Base-by-base conservation (phyloP, 2,113 vertebrate species). In the Microtus pennsylvanicus region DNA sequence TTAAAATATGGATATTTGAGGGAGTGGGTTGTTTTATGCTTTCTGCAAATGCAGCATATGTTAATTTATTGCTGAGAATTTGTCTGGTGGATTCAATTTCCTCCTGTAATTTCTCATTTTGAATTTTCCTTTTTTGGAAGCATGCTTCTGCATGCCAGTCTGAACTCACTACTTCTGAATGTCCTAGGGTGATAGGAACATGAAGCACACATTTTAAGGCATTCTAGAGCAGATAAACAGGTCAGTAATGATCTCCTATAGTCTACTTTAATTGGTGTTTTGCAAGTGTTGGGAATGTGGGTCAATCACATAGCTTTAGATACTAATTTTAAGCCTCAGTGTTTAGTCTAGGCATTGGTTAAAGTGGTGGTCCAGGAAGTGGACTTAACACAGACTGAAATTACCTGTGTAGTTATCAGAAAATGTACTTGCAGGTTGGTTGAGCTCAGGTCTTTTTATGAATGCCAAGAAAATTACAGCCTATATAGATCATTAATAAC, bases 31-130 rank as follows among this genome's bases (percentile, higher is more conserved):
- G 78, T 94, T 96, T 94, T 96, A 74, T 87, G 78, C 86, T 97
- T 98, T 98, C 97, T 98, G 92, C 90, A 96, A 98, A 97, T 98
- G 95, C 88, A 86, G 97, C 97, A 96, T 98, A 98, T 98, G 97
- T 98, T 98, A 98, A 98, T 98, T 98, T 98, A 90, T 95, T 88
- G 92, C 97, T 97, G 96, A 98, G 97, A 97, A 97, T 97, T 98
- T 94, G 30, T 98, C 97, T 97, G 83, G 95, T 97, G 95, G 95
- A 98, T 98, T 98, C 98, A 98, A 97, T 98, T 98, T 99, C 96
- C 89, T 97, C 96, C 97, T 97, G 86, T 98, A 98, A 98, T 97
- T 98, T 98, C 98, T 98, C 93, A 97, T 97, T 98, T 98, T 98
- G 95, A 96, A 96, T 97, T 97, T 97, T 87, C 94, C 45, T 97